phyloP scores from a whole-genome alignment of 1,140 invertebrate genomes.

The Steinernema feltiae region DNA sequence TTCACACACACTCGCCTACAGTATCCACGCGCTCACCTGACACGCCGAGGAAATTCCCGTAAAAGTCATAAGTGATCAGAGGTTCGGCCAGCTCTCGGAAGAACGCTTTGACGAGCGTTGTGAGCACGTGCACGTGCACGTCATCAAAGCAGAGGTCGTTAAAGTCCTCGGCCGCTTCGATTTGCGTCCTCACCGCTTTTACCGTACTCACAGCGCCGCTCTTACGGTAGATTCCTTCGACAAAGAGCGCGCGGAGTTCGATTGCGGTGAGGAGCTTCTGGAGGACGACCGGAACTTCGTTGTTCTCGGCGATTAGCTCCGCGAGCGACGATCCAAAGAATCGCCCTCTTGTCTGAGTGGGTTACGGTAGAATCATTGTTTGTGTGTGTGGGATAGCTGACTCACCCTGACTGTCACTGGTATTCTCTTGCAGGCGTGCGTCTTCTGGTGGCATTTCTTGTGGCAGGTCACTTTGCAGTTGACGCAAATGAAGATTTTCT shows the following conservation, averaged over 20 bases:
- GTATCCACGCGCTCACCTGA: constrained; percentile 68
- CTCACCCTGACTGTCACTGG: constrained; percentile 33
- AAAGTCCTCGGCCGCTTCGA: constrained; percentile 40
- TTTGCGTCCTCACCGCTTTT: constrained; percentile 38
- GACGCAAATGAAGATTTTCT: constrained; percentile 77
- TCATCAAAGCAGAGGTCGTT: constrained; percentile 59
- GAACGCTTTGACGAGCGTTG: constrained; percentile 82
- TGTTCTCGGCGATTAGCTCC: constrained; percentile 67
- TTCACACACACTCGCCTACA: constrained; percentile 3
- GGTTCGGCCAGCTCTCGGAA: constrained; percentile 87
- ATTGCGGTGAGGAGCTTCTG: constrained; percentile 80
- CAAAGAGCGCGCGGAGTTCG: constrained; percentile 82
- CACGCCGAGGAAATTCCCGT: constrained; percentile 74
- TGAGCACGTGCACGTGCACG: constrained; percentile 76
- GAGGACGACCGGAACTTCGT: constrained; percentile 73
- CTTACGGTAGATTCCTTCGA: constrained; percentile 86
- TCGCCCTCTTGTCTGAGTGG: constrained; percentile 53
- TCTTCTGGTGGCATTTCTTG: constrained; percentile 80
- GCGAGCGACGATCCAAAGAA: constrained; percentile 74
- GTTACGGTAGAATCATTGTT: constrained; percentile 59
- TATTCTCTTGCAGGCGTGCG: constrained; percentile 41
- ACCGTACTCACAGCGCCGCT: constrained; percentile 65
- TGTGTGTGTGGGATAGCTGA: neutral
- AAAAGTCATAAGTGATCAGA: constrained; percentile 81
- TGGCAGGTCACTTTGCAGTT: constrained; percentile 87